Base-by-base conservation (phyloP, 2,113 vertebrate species). In the Phaethornis superciliosus region DNA sequence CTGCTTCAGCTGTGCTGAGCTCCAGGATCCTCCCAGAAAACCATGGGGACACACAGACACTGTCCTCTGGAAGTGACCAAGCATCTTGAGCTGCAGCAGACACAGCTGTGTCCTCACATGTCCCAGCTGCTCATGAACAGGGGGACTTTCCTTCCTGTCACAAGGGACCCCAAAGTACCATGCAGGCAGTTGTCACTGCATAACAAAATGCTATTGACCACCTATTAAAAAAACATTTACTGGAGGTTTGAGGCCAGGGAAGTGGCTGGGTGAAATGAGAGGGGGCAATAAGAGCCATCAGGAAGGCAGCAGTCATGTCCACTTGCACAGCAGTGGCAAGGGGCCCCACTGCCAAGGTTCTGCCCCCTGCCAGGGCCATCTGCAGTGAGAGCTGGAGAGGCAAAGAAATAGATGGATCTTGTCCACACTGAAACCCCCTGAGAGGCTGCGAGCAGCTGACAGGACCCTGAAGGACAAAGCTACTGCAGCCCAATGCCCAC, bases 141-240 rank as follows among this genome's bases (percentile, higher is more conserved):
- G 35, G 52, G 35, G 21, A 78, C 0, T 40, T 40, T 52, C 58
- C 42, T 46, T 40, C 49, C 0, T 0, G 5, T 27, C 60, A 32
- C 0, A 0, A 71, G 23, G 47, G 24, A 77, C 58, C 35, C 28
- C 1, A 5, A 51, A 63, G 65, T 47, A 65, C 35, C 58, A 40
- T 0, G 0, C 23, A 15, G 40, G 46, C 0, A 0, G 62, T 86
- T 78, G 72, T 80, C 2, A 3, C 28, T 69, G 27, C 7, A 1
- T 77, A 83, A 64, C 75, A 70, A 89, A 94, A 68, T 35, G 20
- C 52, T 81, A 84, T 95, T 0, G 40, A 60, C 23, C 2, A 7
- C 69, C 49, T 46, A 71, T 90, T 94, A 90, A 93, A 95, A 91
- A 95, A 79, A 33, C 79, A 91, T 95, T 95, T 49, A 33, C 88